Conservation (phyloP, 2,888 invertebrate species). For the Dione juno region DNA sequence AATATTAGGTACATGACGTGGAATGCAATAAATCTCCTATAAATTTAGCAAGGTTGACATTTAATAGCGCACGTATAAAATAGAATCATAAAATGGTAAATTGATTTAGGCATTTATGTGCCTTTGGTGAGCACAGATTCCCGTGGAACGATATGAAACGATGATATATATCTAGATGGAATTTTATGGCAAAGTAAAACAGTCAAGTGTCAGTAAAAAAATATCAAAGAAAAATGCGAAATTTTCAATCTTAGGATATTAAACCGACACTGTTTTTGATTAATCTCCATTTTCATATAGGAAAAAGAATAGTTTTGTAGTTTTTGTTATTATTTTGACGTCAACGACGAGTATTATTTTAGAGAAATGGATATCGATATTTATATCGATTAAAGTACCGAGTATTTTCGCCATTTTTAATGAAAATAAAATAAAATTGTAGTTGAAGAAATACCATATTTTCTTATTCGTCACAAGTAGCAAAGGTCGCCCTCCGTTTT, state of each 20-base stretch:
- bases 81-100: conserved; percentile 44
- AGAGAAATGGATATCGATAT: neutral
- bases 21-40: conserved; percentile 38
- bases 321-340: neutral
- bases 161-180: conserved; percentile 18
- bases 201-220: conserved; percentile 10
- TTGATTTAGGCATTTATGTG: conserved; percentile 43
- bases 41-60: conserved; percentile 40
- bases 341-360: neutral
- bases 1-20: conserved; percentile 24
- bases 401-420: too few species aligned
- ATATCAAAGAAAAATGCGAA: neutral
- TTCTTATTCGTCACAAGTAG: too few species aligned
- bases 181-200: conserved; percentile 26
- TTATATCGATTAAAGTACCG: too few species aligned
- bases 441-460: too few species aligned
- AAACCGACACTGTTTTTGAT: too few species aligned
- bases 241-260: neutral
- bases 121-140: conserved; percentile 33
- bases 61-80: conserved; percentile 42
- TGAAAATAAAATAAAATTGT: too few species aligned
- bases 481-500: too few species aligned
- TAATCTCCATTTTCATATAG: neutral
- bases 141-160: conserved; percentile 27
- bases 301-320: neutral